These are phyloP conservation scores for Phyllotreta cruciferae DNA, from an alignment of 2,888 invertebrate genomes.

Conservation along the genomic window DNA sequence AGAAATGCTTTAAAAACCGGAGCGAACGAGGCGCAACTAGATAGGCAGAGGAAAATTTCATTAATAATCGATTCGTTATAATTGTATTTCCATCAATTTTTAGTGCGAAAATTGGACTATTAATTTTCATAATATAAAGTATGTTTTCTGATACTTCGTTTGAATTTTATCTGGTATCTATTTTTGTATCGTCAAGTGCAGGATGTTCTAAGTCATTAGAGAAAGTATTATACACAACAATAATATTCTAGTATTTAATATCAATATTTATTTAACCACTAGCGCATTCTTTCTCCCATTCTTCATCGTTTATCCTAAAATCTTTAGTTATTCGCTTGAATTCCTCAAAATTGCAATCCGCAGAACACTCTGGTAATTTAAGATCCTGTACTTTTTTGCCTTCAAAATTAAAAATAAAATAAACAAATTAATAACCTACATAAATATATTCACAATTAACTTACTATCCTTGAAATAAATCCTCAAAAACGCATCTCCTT, in stretches of 20 bases:
- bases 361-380: conserved; percentile 23
- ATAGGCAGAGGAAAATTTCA: background rate
- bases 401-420: background rate
- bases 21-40: background rate
- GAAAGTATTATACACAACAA: background rate
- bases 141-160: too few relatives aligned
- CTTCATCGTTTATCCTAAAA: conserved; percentile 13
- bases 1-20: conserved; percentile 3
- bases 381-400: conserved; percentile 11
- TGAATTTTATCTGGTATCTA: too few relatives aligned
- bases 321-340: conserved; percentile 29
- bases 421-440: too few relatives aligned
- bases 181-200: too few relatives aligned
- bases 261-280: conserved; percentile 1
- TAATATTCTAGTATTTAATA: background rate
- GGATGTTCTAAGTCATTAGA: background rate
- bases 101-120: too few relatives aligned
- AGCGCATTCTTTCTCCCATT: conserved; percentile 34
- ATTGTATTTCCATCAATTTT: too few relatives aligned
- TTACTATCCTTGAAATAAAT: conserved; percentile 34
- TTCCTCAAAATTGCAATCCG: conserved; percentile 27
- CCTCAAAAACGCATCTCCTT: conserved; percentile 20
- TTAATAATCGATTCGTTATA: too few relatives aligned
- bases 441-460: background rate
- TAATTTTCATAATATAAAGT: too few relatives aligned